Percentiles rank a stretch among this genome's conserved stretches.
Evolutionary conservation across 2,113 vertebrate species (phyloP).

Genomic region (Nerophis lumbriciformis): DNA sequence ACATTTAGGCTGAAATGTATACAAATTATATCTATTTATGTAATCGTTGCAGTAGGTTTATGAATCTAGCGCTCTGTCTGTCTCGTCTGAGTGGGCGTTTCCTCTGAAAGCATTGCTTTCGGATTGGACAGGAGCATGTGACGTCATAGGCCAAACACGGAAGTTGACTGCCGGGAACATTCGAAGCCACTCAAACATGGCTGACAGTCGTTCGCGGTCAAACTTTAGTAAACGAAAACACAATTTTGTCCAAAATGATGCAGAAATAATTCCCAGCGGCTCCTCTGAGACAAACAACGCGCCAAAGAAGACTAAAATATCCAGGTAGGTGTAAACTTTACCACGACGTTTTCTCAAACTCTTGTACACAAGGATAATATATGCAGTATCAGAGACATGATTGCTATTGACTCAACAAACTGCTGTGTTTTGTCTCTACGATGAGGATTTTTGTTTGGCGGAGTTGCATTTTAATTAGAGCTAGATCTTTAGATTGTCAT

Average conservation of each 20-base stretch:
- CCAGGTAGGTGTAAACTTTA: not conserved
- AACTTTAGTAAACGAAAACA: conserved; percentile 57
- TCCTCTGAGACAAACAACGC: not conserved
- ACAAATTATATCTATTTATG: no score
- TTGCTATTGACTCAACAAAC: no score
- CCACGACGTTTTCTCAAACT: not conserved
- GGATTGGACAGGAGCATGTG: conserved; percentile 24
- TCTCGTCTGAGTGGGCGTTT: not conserved
- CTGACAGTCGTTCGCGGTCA: conserved; percentile 22
- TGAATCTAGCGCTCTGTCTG: no score
- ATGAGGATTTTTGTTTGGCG: no score
- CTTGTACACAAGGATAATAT: not conserved
- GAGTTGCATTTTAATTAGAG: no score
- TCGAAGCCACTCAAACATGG: conserved; percentile 30
- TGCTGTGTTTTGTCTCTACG: no score
- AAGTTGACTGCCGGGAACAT: conserved; percentile 22
- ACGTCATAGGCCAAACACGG: conserved; percentile 25
- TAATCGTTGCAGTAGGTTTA: no score
- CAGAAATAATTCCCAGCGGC: not conserved
- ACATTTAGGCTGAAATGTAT: no score
- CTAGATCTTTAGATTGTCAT: no score
- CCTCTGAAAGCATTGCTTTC: not conserved
- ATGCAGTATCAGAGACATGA: no score
- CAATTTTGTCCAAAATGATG: conserved; percentile 33
- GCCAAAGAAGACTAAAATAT: not conserved